These are phyloP conservation scores for Mayetiola destructor DNA, from an alignment of 2,888 invertebrate species.

Conservation along the genomic window DNA sequence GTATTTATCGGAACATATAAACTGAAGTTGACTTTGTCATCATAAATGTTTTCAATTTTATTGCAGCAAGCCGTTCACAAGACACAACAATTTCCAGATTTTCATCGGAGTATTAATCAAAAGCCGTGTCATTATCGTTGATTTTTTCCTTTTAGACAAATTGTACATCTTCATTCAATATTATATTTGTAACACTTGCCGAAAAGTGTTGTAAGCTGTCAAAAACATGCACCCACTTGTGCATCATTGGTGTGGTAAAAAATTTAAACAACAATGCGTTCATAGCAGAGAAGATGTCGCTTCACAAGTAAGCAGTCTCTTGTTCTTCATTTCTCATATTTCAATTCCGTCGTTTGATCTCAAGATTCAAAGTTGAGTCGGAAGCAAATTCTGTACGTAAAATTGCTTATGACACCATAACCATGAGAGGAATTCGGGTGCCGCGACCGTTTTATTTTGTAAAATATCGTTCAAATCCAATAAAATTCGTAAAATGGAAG, in stretches of 20 bases:
- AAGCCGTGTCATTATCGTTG: constrained; percentile 1
- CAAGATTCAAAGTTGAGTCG: no score
- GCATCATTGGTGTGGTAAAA: background rate
- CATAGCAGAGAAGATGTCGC: no score
- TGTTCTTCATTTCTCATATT: no score
- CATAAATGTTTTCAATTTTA: background rate
- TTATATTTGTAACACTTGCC: constrained; percentile 14
- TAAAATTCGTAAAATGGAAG: no score
- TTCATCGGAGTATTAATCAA: background rate
- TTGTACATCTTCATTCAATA: background rate
- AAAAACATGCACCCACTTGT: constrained; percentile 10
- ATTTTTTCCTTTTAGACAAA: background rate
- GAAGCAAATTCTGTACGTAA: no score
- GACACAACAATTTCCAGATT: background rate
- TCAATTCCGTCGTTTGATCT: no score
- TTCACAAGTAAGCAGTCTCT: no score
- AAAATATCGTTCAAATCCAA: no score
- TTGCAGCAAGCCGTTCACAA: background rate
- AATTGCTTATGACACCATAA: no score
- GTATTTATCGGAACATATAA: background rate
- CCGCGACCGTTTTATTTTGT: no score
- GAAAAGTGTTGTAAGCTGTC: constrained; percentile 16
- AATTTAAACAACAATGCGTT: no score
- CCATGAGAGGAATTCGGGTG: no score
- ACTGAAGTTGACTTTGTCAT: background rate